phyloP scores from a whole-genome alignment of 2,113 vertebrate species.

The Deroptyus accipitrinus region DNA sequence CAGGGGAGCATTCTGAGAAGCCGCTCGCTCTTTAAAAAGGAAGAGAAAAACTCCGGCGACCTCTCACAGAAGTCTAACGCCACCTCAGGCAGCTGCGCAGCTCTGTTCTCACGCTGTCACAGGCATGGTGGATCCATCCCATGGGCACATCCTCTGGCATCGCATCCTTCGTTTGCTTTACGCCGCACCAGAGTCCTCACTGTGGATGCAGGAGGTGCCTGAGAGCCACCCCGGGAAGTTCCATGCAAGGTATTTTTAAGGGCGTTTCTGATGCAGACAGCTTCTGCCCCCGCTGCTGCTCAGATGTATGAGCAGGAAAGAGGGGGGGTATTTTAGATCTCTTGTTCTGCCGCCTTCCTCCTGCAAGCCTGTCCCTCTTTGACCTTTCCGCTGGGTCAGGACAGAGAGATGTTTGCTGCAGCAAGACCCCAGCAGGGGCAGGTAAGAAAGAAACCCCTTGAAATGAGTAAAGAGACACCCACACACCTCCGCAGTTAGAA shows the following conservation, averaged over 20 bases:
- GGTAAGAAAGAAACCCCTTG: not conserved
- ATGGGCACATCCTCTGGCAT: not conserved
- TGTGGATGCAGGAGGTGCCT: fast-evolving
- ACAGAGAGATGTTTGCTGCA: not conserved
- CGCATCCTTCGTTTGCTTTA: fast-evolving
- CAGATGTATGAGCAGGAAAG: not conserved
- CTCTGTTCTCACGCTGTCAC: not conserved
- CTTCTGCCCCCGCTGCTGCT: not conserved
- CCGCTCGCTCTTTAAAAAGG: not conserved
- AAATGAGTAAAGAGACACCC: conserved; percentile 1
- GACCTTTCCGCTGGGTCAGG: not conserved
- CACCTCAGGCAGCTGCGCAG: not conserved
- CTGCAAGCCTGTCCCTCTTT: not conserved
- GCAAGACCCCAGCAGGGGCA: not conserved
- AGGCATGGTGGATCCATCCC: not conserved
- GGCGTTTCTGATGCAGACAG: not conserved
- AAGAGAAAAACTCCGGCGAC: not conserved
- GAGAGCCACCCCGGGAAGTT: not conserved
- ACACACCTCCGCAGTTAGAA: not conserved
- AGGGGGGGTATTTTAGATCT: not conserved
- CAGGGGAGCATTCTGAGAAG: not conserved
- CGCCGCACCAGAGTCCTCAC: not conserved
- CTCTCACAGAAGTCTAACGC: not conserved
- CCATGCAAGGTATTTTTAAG: not conserved
- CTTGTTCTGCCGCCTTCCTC: not conserved